Base-by-base conservation (phyloP, 2,797 vertebrate genomes). In the Cyclura pinguis region DNA sequence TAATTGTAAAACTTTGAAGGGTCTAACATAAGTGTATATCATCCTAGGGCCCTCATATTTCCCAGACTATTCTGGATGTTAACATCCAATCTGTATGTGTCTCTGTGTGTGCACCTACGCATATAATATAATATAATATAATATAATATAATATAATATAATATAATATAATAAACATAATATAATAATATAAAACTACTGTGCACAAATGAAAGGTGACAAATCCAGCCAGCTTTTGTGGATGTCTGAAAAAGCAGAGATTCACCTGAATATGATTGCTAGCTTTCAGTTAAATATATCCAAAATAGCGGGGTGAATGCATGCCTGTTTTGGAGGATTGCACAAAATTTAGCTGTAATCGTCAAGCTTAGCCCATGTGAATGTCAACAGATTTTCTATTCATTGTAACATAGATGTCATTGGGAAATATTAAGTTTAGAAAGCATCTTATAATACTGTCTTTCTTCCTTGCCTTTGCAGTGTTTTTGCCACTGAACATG, bases 401-500 rank as follows among this genome's bases (percentile, higher is more conserved):
- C 52, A 86, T 38, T 59, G 42, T 10, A 80, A 57, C 27, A 42
- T 27, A 16, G 57, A 35, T 38, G 24, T 88, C 6, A 72, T 27
- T 14, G 22, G 14, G n/a, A 69, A 93, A 18, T 52, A 80, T 14
- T 8, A 29, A 18, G 35, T n/a, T 88, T 57, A 18, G 69, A 42
- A 32, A 0, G 64, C 78, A 91, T 10, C 93, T 93, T 91, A 14
- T 62, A 81, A 93, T 96, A 88, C 95, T 76, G 94, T 91, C 47
- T 92, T 95, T 77, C 80, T 96, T 87, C 59, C 93, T 91, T 85
- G 62, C 86, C 87, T 95, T 96, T 96, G 93, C 94, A 99, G 99
- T 94, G 96, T 95, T 83, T 99, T 99, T 97, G 93, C 98, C 92
- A 97, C 91, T 88, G 95, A 97, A 91, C 96, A 96, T 91, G 95